These are phyloP conservation scores for Psilanteris sp. DNA, from an alignment of 1,140 invertebrate genomes.

Conservation along the genomic window DNA sequence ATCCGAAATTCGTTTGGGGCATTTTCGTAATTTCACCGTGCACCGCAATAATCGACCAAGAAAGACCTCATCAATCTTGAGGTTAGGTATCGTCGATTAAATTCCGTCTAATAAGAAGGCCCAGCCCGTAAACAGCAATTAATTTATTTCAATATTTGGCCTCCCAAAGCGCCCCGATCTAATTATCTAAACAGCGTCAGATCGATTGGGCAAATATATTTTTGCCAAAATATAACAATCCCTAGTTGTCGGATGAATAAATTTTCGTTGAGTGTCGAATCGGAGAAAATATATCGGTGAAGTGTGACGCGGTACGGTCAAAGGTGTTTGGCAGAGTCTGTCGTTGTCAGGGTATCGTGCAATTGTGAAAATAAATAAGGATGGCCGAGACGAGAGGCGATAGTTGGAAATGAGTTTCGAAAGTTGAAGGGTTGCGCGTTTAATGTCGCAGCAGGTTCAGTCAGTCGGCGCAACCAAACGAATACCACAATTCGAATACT, in stretches of 20 bases:
- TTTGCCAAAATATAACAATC: conserved; percentile 8
- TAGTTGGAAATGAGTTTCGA: conserved; percentile 49
- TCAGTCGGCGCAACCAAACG: conserved; percentile 67
- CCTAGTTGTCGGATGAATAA: conserved; percentile 5
- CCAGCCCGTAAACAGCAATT: too few species aligned
- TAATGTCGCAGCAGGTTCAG: conserved; percentile 44
- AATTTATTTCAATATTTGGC: too few species aligned
- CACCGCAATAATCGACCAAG: too few species aligned
- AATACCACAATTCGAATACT: conserved; percentile 66
- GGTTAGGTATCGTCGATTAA: too few species aligned
- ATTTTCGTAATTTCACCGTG: too few species aligned
- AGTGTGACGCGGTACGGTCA: conserved; percentile 17
- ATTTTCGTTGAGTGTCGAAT: conserved; percentile 39
- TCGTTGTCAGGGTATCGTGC: conserved; percentile 9
- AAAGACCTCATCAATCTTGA: too few species aligned
- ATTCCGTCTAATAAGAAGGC: too few species aligned
- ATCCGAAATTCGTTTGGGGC: too few species aligned
- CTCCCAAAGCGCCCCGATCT: too few species aligned
- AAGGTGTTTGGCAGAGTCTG: conserved; percentile 15
- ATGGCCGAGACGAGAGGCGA: conserved; percentile 27
- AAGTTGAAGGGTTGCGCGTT: conserved; percentile 50
- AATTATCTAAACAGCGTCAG: conserved; percentile 3
- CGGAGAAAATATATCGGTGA: conserved; percentile 39
- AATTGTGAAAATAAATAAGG: conserved; percentile 53
- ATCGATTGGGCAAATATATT: conserved; percentile 33